Percentiles rank a stretch among this genome's conserved stretches.
Evolutionary conservation across 2,888 invertebrate species (phyloP).

Genomic region (Dioctria linearis): DNA sequence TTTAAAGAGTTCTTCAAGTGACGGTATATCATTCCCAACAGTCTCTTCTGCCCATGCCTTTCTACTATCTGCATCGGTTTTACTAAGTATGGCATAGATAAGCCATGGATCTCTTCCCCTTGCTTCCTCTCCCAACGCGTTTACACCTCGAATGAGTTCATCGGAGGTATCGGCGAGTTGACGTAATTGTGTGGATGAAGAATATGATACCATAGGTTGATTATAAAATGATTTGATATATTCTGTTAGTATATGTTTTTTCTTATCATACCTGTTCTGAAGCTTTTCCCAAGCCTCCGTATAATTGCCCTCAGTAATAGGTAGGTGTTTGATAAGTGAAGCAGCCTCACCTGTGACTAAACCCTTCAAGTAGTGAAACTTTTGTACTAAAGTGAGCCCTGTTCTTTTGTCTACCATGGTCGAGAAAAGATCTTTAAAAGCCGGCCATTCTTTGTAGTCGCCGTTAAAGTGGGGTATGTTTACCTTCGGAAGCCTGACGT

Average conservation of each 20-base stretch:
- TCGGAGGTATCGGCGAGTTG: neutral
- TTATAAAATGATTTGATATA: conserved; percentile 4
- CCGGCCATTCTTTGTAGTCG: too few relatives aligned
- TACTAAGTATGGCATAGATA: neutral
- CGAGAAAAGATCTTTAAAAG: too few relatives aligned
- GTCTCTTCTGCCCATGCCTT: conserved; percentile 7
- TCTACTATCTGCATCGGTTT: neutral
- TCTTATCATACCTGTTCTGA: neutral
- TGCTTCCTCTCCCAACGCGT: conserved; percentile 20
- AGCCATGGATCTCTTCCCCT: too few relatives aligned
- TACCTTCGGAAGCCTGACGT: too few relatives aligned
- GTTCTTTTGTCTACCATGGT: neutral
- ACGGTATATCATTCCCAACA: neutral
- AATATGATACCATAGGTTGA: neutral
- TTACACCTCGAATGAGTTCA: conserved; percentile 24
- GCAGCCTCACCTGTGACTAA: conserved; percentile 1
- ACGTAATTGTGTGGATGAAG: neutral
- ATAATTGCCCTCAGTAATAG: neutral
- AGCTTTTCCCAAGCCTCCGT: neutral
- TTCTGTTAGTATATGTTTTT: neutral
- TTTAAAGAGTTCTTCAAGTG: neutral
- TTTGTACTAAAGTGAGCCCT: neutral
- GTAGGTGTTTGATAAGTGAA: neutral
- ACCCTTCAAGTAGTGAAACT: conserved; percentile 27
- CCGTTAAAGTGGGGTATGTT: too few relatives aligned